Evolutionary conservation across 2,113 vertebrate genomes (phyloP), one percentile per base, ranked within the genome.

Genomic region (Tachycineta bicolor): DNA sequence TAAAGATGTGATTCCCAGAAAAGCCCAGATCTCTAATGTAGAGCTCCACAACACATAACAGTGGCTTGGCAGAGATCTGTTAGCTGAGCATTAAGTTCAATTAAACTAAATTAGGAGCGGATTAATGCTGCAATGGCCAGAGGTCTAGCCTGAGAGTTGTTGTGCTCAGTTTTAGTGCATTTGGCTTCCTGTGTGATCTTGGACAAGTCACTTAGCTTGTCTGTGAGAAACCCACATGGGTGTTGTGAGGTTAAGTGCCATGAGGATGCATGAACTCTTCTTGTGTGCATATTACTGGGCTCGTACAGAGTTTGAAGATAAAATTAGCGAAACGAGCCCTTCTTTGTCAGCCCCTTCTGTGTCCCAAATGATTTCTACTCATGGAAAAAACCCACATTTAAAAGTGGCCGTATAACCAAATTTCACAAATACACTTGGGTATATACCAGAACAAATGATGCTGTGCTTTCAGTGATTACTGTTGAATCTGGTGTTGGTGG

Each of bases 181-280:
- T 95, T 77, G 78, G 46, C 63, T 94, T 96, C 87, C 91, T 85
- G 43, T 83, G 93, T 67, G 73, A 93, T 90, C 60, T 16, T 39
- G 70, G 70, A 50, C 63, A 80, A 68, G 46, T 77, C 67, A 34
- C 75, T 91, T 69, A 37, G 44, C 81, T 89, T 50, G 26, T 43
- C 62, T 50, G 31, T 76, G 95, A 83, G 86, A 92, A 93, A 37
- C 55, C 55, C 63, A 20, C 53, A 8, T 79, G 65, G 53, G 26
- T 22, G 53, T 64, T 89, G 56, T 43, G 84, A 85, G 33, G n/a
- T 65, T 91, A 79, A 94, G 91, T 50, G 39, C 62, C 22, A 4
- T 89, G 43, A 89, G 74, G 77, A 50, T 75, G 16, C 70, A 62
- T 22, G 5, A 62, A 75, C 12, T 52, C 21, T 47, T 81, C 71